These are phyloP conservation scores for Mormyrus lacerda DNA, from an alignment of 2,113 vertebrate species.

Conservation along the genomic window DNA sequence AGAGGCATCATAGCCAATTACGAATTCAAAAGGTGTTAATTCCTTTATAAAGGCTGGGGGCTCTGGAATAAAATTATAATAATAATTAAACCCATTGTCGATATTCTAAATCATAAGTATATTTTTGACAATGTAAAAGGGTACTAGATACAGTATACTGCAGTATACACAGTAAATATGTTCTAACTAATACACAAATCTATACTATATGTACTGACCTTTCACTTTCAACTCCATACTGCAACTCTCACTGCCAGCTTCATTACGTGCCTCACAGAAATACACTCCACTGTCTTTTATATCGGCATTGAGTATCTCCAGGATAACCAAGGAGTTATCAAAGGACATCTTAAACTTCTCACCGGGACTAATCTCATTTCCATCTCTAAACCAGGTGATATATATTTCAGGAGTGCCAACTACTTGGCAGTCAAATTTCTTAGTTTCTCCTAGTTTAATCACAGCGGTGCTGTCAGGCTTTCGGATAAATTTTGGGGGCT, in stretches of 20 bases:
- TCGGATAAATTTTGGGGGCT: constrained; percentile 83
- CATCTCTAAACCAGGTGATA: constrained; percentile 85
- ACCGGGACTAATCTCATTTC: constrained; percentile 74
- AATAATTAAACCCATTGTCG: background rate
- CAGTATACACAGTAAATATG: background rate
- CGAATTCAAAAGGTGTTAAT: constrained; percentile 67
- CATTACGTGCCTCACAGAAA: constrained; percentile 91
- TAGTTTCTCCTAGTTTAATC: constrained; percentile 77
- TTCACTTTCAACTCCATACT: constrained; percentile 89
- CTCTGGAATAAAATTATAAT: constrained; percentile 61
- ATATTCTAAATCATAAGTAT: background rate
- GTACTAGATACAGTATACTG: background rate
- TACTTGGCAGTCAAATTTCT: constrained; percentile 85
- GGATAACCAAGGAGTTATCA: constrained; percentile 70
- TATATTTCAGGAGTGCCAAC: constrained; percentile 87
- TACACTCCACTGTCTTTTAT: constrained; percentile 80
- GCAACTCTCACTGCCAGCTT: constrained; percentile 92
- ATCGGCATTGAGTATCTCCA: constrained; percentile 69
- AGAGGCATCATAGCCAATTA: constrained; percentile 68
- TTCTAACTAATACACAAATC: background rate
- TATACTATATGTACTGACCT: constrained; percentile 67
- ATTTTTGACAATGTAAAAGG: background rate
- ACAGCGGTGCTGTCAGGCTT: constrained; percentile 78
- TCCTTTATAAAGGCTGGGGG: constrained; percentile 78
- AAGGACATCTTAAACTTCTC: constrained; percentile 71